Percentiles rank a stretch among this genome's conserved stretches.
Conservation (phyloP, 2,797 vertebrate species). For the Geotrypetes seraphini region DNA sequence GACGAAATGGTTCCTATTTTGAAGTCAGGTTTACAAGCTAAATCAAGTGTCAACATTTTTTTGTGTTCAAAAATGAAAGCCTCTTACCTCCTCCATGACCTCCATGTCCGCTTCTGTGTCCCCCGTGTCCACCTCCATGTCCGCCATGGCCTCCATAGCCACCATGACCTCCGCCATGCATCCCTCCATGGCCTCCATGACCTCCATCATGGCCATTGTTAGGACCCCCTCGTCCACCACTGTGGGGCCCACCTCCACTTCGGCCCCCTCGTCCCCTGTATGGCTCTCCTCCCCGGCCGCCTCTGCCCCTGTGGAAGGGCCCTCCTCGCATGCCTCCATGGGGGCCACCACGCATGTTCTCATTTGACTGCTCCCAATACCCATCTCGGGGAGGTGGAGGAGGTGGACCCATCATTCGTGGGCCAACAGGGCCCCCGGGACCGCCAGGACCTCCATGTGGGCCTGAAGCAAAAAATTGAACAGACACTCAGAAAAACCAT, state of each 20-base stretch:
- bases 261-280: slow-evolving; percentile 69
- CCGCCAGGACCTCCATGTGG: slow-evolving; percentile 43
- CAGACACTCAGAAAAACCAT: no score
- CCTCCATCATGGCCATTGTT: slow-evolving; percentile 23
- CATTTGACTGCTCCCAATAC: slow-evolving; percentile 76
- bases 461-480: slow-evolving; percentile 13
- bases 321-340: slow-evolving; percentile 46
- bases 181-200: slow-evolving; percentile 25
- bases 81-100: slow-evolving; percentile 28
- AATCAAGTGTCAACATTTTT: no score
- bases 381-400: slow-evolving; percentile 71
- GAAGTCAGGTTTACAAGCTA: no score
- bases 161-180: slow-evolving; percentile 35
- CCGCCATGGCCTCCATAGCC: slow-evolving; percentile 35
- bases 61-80: no score
- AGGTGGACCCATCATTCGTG: slow-evolving; percentile 78
- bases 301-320: slow-evolving; percentile 33
- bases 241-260: slow-evolving; percentile 60
- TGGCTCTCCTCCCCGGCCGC: slow-evolving; percentile 54
- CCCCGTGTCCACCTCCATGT: slow-evolving; percentile 47
- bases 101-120: slow-evolving; percentile 29
- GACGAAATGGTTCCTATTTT: no score
- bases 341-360: slow-evolving; percentile 52
- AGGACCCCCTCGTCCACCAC: slow-evolving; percentile 65
- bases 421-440: slow-evolving; percentile 42